Percentiles rank a stretch among this genome's conserved stretches.
phyloP scores from a whole-genome alignment of 1,140 invertebrate genomes.

The Drosophila seguyi region DNA sequence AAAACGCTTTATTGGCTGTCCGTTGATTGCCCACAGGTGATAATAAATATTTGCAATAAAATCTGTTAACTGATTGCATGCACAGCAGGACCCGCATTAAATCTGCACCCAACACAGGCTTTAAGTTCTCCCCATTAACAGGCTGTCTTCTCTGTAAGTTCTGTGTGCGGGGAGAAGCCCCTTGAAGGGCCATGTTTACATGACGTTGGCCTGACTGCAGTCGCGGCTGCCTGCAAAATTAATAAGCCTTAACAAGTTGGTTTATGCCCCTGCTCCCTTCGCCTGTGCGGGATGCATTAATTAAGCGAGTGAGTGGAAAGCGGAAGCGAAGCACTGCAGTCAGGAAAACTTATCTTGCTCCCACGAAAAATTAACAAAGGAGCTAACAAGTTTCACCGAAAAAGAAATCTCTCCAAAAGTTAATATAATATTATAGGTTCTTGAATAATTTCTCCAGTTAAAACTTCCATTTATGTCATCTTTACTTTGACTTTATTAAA shows the following conservation, averaged over 20 bases:
- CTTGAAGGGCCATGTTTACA: conserved; percentile 32
- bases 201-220: conserved; percentile 34
- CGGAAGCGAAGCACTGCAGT: conserved; percentile 8
- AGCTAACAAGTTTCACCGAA: too few species aligned
- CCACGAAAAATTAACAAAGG: neutral
- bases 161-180: conserved; percentile 1
- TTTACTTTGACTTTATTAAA: neutral
- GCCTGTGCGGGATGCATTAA: conserved; percentile 32
- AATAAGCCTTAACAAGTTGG: conserved; percentile 53
- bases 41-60: conserved; percentile 45
- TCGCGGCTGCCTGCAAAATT: conserved; percentile 47
- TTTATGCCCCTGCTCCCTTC: conserved; percentile 15
- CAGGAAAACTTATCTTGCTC: neutral
- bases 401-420: too few species aligned
- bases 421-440: neutral
- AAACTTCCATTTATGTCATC: neutral
- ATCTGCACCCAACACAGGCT: neutral
- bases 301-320: conserved; percentile 16
- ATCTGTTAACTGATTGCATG: conserved; percentile 16
- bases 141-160: conserved; percentile 3
- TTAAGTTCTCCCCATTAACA: conserved; percentile 11
- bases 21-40: conserved; percentile 23
- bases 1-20: conserved; percentile 31
- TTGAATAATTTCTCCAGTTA: neutral
- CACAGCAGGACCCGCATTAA: conserved; percentile 13